A percentile compares a stretch with the other conserved stretches of the same genome.
phyloP scores from a whole-genome alignment of 2,113 vertebrate species.

The Telmatochromis sp. region DNA sequence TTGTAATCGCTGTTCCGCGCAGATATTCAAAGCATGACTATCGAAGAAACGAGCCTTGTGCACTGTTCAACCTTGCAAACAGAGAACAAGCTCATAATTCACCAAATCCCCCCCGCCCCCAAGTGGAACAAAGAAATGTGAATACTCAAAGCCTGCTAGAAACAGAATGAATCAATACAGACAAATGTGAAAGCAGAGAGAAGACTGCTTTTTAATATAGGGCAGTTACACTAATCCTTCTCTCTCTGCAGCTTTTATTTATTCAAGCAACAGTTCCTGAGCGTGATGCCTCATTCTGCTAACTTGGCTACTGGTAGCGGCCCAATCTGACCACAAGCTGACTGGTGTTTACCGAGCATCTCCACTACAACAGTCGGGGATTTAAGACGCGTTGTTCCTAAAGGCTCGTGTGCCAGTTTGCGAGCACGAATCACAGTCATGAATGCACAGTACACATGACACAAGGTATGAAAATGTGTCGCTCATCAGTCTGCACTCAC shows the following conservation, averaged over 20 bases:
- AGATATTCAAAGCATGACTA: constrained; percentile 46
- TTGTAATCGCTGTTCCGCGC: constrained; percentile 6
- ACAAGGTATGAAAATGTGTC: neutral
- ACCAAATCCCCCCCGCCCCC: neutral
- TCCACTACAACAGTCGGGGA: neutral
- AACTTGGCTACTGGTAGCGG: neutral
- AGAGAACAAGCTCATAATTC: constrained; percentile 17
- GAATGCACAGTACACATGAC: neutral
- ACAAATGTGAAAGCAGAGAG: neutral
- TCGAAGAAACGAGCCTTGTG: constrained; percentile 18
- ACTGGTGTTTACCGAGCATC: neutral
- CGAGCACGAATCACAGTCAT: neutral
- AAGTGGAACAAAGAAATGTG: neutral
- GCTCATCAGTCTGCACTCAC: neutral
- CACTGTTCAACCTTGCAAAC: constrained; percentile 17
- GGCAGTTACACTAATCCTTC: neutral
- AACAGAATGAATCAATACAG: constrained; percentile 11
- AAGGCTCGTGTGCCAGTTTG: neutral
- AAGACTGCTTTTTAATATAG: constrained; percentile 3
- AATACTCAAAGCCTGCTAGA: neutral
- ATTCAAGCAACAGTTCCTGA: neutral
- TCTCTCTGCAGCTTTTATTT: neutral
- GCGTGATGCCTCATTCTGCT: neutral
- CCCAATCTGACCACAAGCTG: neutral
- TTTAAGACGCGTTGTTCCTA: neutral